Evolutionary conservation across 2,113 vertebrate species (phyloP).

Genomic region (Regulus satrapa): DNA sequence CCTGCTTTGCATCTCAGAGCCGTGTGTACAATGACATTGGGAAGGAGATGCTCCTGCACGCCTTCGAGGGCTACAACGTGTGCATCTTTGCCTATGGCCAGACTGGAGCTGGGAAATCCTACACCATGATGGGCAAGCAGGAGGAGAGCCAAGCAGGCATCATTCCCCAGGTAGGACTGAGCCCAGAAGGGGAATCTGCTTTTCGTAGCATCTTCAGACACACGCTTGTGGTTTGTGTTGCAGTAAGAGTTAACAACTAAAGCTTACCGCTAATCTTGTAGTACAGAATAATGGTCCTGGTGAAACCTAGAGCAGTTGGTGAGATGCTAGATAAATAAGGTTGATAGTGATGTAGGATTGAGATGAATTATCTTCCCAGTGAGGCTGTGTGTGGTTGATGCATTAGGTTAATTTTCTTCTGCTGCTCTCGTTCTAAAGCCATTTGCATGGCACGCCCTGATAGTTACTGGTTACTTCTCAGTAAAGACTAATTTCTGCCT

Average conservation of each 20-base stretch:
- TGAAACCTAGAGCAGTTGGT: not conserved
- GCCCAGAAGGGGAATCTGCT: not conserved
- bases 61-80: conserved; percentile 97
- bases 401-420: not conserved
- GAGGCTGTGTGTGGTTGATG: not conserved
- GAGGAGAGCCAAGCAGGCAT: conserved; percentile 98
- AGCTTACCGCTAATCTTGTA: not conserved
- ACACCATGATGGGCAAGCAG: conserved; percentile 99
- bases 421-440: not conserved
- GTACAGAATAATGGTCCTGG: not conserved
- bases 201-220: not conserved
- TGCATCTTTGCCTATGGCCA: conserved; percentile 99
- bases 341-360: not conserved
- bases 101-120: conserved; percentile 97
- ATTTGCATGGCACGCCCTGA: not conserved
- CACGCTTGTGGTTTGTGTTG: not conserved
- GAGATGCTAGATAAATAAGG: not conserved
- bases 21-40: conserved; percentile 98
- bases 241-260: not conserved
- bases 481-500: not conserved
- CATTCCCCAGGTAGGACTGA: conserved; percentile 89
- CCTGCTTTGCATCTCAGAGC: conserved; percentile 91
- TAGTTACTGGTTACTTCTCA: not conserved
- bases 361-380: not conserved
- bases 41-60: conserved; percentile 95